Conservation (phyloP, 2,113 vertebrate genomes). For the pig (Sus scrofa) region DNA sequence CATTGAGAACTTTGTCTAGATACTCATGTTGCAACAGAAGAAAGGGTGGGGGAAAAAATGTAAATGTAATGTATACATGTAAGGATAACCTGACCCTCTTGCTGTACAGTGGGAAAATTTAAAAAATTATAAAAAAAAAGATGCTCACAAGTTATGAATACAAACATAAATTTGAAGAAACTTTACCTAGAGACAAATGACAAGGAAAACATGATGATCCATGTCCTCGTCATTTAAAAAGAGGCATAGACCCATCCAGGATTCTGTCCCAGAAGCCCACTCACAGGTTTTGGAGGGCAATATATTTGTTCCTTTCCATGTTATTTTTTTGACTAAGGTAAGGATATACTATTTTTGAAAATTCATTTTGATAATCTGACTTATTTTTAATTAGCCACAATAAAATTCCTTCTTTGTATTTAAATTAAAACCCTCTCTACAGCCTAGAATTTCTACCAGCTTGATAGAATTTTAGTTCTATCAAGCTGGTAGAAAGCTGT, state of each 20-base stretch:
- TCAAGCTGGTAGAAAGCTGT: background rate
- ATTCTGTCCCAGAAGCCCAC: background rate
- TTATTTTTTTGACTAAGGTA: background rate
- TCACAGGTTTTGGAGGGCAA: background rate
- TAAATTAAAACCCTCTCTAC: background rate
- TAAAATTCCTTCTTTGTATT: background rate
- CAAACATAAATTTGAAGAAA: too few relatives aligned
- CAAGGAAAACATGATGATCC: too few relatives aligned
- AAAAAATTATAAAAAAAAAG: too few relatives aligned
- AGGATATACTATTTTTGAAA: background rate
- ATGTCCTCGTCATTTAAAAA: background rate
- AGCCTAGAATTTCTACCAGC: background rate
- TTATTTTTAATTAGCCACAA: background rate
- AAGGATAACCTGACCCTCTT: too few relatives aligned
- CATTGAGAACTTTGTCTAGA: too few relatives aligned
- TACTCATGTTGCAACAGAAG: too few relatives aligned
- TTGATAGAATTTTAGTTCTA: too few relatives aligned
- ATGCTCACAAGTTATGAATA: too few relatives aligned
- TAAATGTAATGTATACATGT: too few relatives aligned
- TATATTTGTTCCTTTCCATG: background rate
- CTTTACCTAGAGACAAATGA: too few relatives aligned
- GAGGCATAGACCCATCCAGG: background rate
- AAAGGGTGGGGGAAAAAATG: too few relatives aligned
- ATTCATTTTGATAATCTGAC: constrained; percentile 8
- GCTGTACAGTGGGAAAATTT: too few relatives aligned